Conservation (phyloP, 2,113 vertebrate genomes). For the Peucedramus taeniatus region DNA sequence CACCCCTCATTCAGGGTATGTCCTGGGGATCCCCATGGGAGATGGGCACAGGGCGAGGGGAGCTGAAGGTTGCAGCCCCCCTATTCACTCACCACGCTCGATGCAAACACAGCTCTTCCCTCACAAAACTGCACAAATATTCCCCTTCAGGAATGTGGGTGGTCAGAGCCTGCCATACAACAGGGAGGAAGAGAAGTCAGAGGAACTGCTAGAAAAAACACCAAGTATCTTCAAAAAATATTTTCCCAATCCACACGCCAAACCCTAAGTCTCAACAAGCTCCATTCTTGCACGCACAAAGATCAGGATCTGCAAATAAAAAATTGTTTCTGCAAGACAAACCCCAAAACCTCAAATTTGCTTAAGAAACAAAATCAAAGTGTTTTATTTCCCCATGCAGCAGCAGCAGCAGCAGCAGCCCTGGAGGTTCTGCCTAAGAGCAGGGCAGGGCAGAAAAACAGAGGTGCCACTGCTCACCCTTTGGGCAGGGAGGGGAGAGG, state of each 20-base stretch:
- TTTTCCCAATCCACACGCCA: neutral
- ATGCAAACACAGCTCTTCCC: neutral
- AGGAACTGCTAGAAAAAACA: neutral
- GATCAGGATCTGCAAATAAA: neutral
- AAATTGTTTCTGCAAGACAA: conserved; percentile 49
- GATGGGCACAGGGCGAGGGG: rapidly evolving
- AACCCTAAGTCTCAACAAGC: neutral
- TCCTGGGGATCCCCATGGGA: rapidly evolving
- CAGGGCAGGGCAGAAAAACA: neutral
- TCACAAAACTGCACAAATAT: neutral
- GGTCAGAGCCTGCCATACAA: neutral
- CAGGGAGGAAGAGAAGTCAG: neutral
- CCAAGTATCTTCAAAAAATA: neutral
- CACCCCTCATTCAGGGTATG: rapidly evolving
- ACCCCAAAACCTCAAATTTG: conserved; percentile 61
- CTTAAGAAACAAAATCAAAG: conserved; percentile 52
- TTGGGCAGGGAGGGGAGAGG: neutral
- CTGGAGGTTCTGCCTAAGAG: neutral
- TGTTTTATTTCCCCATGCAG: conserved; percentile 21
- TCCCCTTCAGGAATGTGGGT: neutral
- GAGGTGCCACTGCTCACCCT: neutral
- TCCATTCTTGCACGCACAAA: neutral
- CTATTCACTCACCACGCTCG: rapidly evolving
- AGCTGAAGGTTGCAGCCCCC: rapidly evolving
- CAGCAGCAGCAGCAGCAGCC: neutral